Evolutionary conservation across 2,113 vertebrate genomes (phyloP).

Genomic region (Zosterops borbonicus): DNA sequence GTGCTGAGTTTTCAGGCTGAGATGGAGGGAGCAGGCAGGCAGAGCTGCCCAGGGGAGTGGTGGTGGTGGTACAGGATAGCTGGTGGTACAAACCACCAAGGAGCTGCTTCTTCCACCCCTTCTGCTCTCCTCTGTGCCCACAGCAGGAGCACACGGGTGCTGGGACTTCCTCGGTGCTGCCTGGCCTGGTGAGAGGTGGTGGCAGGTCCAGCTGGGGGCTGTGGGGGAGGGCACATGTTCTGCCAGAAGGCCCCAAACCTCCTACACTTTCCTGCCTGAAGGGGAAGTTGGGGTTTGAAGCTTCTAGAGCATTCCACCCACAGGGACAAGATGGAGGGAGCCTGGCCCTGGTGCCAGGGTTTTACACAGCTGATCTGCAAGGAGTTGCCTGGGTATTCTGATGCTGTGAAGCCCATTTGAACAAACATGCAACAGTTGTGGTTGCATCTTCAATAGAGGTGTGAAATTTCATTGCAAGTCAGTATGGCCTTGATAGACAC

Average conservation of each 20-base stretch:
- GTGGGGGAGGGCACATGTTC: fast-evolving
- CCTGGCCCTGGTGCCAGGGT: not conserved
- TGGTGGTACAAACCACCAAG: not conserved
- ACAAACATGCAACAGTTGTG: not conserved
- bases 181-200: not conserved
- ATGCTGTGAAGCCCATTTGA: not conserved
- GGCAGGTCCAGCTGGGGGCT: not conserved
- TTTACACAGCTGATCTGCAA: not conserved
- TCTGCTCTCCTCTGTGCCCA: not conserved
- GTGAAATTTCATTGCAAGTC: not conserved
- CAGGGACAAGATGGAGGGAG: not conserved
- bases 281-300: slow-evolving; percentile 51
- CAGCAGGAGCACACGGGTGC: not conserved
- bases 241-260: slow-evolving; percentile 7
- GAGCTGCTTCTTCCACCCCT: not conserved
- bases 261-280: slow-evolving; percentile 57
- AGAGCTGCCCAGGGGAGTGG: not conserved
- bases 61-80: not conserved
- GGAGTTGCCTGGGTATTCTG: not conserved
- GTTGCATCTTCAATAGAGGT: not conserved
- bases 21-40: not conserved
- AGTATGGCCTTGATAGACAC: not conserved
- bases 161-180: not conserved
- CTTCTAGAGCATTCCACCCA: slow-evolving; percentile 27
- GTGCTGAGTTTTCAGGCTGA: not conserved